Conservation (phyloP, 1,140 invertebrate species). For the Drosophila sechellia region DNA sequence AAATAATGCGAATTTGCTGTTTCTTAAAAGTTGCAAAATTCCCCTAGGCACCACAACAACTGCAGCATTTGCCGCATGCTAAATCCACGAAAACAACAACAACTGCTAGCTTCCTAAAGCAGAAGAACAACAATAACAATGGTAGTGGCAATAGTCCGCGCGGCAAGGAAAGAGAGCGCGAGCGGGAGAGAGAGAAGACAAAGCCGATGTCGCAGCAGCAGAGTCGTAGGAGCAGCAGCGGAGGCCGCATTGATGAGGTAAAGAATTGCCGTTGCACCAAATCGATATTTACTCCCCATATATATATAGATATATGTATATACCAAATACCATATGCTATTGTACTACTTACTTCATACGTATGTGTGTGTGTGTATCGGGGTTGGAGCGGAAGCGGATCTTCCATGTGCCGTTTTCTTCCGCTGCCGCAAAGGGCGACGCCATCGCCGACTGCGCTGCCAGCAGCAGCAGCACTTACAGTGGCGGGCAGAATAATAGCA, state of each 20-base stretch:
- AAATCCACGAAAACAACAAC: slow-evolving; percentile 11
- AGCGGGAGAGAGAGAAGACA: not conserved
- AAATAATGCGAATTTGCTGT: slow-evolving; percentile 84
- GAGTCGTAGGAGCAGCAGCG: slow-evolving; percentile 36
- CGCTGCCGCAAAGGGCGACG: too few relatives aligned
- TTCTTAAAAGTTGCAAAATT: slow-evolving; percentile 84
- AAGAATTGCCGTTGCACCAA: slow-evolving; percentile 45
- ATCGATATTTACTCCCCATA: slow-evolving; percentile 12
- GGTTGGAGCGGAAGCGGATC: slow-evolving; percentile 15
- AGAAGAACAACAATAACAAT: slow-evolving; percentile 39
- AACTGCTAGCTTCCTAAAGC: slow-evolving; percentile 15
- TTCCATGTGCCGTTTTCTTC: slow-evolving; percentile 1
- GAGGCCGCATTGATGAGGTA: slow-evolving; percentile 56
- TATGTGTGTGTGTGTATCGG: slow-evolving; percentile 12
- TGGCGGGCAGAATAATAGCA: slow-evolving; percentile 16
- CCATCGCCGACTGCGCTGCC: too few relatives aligned
- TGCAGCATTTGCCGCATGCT: slow-evolving; percentile 4
- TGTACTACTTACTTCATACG: slow-evolving; percentile 8
- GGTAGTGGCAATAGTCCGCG: slow-evolving; percentile 14
- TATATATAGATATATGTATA: not conserved
- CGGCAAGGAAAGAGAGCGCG: not conserved
- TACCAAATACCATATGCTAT: slow-evolving; percentile 2
- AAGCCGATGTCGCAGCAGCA: slow-evolving; percentile 18
- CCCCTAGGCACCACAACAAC: slow-evolving; percentile 73
- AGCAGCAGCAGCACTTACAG: slow-evolving; percentile 6